Evolutionary conservation across 2,888 invertebrate genomes (phyloP).

Genomic region (Herminia tarsipennalis): DNA sequence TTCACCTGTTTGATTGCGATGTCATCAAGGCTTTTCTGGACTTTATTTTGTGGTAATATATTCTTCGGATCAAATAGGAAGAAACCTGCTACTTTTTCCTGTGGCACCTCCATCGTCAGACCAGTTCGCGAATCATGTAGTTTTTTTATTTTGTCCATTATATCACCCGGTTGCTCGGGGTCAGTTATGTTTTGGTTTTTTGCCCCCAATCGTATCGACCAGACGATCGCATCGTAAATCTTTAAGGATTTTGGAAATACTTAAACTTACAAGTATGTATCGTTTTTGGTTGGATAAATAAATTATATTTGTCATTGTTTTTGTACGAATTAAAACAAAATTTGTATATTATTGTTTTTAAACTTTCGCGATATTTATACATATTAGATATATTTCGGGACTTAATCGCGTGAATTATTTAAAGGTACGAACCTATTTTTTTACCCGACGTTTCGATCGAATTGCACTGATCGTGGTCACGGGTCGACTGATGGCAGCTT

Average conservation of each 20-base stretch:
- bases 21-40: too few relatives aligned
- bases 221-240: slow-evolving; percentile 28
- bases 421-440: too few relatives aligned
- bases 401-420: too few relatives aligned
- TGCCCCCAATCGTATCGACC: slow-evolving; percentile 30
- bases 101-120: slow-evolving; percentile 26
- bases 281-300: not conserved
- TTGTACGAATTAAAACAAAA: too few relatives aligned
- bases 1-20: too few relatives aligned
- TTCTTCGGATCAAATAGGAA: slow-evolving; percentile 18
- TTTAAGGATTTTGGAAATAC: slow-evolving; percentile 10
- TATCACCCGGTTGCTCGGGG: slow-evolving; percentile 49
- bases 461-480: too few relatives aligned
- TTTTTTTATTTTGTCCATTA: slow-evolving; percentile 34
- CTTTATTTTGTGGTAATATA: not conserved
- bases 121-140: slow-evolving; percentile 40
- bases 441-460: too few relatives aligned
- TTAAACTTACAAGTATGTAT: not conserved
- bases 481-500: too few relatives aligned
- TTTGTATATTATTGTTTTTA: too few relatives aligned
- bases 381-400: too few relatives aligned
- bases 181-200: slow-evolving; percentile 65
- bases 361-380: too few relatives aligned
- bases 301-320: too few relatives aligned
- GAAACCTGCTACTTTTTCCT: slow-evolving; percentile 35